A percentile compares a stretch with the other conserved stretches of the same genome.
phyloP scores from a whole-genome alignment of 2,888 invertebrate species.

The Diaphora mendica region DNA sequence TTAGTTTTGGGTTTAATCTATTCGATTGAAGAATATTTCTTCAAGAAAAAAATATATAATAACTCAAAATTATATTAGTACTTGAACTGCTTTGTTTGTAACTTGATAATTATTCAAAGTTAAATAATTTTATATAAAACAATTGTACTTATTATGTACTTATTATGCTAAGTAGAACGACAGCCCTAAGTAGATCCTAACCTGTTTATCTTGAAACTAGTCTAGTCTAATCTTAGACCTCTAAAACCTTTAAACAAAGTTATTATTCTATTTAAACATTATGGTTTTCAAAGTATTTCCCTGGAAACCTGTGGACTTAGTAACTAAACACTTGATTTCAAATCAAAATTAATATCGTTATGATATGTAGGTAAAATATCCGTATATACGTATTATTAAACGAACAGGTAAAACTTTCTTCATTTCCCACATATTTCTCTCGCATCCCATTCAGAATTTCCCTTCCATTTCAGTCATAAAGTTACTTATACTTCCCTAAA shows the following conservation, averaged over 20 bases:
- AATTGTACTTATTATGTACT: too few relatives aligned
- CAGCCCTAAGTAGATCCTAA: too few relatives aligned
- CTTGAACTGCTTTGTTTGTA: too few relatives aligned
- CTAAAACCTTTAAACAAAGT: background rate
- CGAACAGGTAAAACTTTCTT: conserved; percentile 18
- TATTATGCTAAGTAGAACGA: too few relatives aligned
- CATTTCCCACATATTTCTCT: conserved; percentile 5
- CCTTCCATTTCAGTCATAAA: conserved; percentile 29
- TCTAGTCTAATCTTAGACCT: too few relatives aligned
- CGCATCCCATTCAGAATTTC: conserved; percentile 18
- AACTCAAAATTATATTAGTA: too few relatives aligned
- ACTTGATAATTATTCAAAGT: too few relatives aligned
- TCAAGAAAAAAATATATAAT: too few relatives aligned
- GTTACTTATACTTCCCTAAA: conserved; percentile 38
- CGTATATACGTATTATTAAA: background rate
- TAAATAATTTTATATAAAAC: too few relatives aligned
- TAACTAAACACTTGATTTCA: background rate
- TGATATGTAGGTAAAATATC: background rate
- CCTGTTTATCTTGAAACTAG: too few relatives aligned
- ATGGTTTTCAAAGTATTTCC: background rate
- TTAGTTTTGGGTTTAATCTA: too few relatives aligned
- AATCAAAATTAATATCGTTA: conserved; percentile 3
- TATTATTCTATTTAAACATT: background rate
- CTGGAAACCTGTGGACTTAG: background rate
- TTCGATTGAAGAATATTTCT: too few relatives aligned